Evolutionary conservation across 2,797 vertebrate genomes (phyloP).

Genomic region (Limnodromus scolopaceus): DNA sequence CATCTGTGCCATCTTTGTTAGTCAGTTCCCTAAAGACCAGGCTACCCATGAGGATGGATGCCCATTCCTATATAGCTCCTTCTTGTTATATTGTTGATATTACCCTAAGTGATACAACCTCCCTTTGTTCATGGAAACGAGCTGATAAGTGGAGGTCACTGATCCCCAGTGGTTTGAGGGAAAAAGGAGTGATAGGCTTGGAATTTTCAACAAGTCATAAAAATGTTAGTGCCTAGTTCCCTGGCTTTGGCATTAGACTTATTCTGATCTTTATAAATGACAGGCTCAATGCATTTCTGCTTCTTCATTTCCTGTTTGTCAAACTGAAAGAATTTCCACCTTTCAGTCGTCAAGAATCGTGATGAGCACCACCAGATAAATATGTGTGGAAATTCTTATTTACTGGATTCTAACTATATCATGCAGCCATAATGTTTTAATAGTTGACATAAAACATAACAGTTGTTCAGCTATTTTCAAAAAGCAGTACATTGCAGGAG

Average conservation of each 20-base stretch:
- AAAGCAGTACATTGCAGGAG: background rate
- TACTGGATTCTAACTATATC: background rate
- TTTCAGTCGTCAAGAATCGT: background rate
- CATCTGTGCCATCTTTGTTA: background rate
- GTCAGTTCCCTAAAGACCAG: background rate
- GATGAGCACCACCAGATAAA: background rate
- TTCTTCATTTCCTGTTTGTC: background rate
- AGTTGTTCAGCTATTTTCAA: slow-evolving; percentile 18
- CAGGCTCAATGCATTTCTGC: background rate
- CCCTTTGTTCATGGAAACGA: background rate
- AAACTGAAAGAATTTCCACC: background rate
- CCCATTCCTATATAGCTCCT: background rate
- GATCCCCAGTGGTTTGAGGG: background rate
- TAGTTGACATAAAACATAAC: slow-evolving; percentile 31
- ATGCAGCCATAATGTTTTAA: slow-evolving; percentile 18
- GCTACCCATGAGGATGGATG: background rate
- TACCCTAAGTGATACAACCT: background rate
- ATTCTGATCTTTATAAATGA: background rate
- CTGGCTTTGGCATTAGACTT: background rate
- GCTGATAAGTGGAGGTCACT: background rate
- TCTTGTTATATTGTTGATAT: background rate
- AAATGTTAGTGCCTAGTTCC: background rate
- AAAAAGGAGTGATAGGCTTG: background rate
- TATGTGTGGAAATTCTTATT: background rate
- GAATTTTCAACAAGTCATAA: background rate